Evolutionary conservation across 2,113 vertebrate genomes (phyloP), one percentile per base, ranked within the genome.

Genomic region (Microcebus griseorufus): DNA sequence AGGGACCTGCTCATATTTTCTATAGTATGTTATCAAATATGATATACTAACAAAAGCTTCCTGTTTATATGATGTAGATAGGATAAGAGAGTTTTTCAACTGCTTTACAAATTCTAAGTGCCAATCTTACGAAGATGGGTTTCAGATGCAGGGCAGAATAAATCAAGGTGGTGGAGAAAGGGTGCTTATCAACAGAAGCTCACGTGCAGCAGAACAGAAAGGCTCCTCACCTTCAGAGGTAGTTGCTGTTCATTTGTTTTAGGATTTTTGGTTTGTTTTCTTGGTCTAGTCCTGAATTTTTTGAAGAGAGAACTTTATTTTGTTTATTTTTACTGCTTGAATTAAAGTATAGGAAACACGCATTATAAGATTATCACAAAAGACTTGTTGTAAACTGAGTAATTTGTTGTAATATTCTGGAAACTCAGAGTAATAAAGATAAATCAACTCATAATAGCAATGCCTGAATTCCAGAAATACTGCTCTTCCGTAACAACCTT

Each of bases 301-400:
- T 92, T 87, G 25, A 70, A 93, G 45, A 82, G 25, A 42, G 11
- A 73, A 37, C 29, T 96, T 64, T 48, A 53, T 80, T 93, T 88
- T 92, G 34, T 87, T 95, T 84, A 76, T 69, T 94, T 96, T 95
- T 90, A 65, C 87, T 72, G 18, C 25, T 81, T 97, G 34, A 85
- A 92, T 25, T 92, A 32, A 92, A 86, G n/a, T 70, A 88, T 16
- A 65, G 64, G 58, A 88, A 70, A 97, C 58, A 39, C 20, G 14
- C 29, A 18, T 69, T 79, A 7, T 84, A 81, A 85, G 23, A 6
- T 34, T 81, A 17, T 88, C 80, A 51, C 37, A 72, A 89, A 85
- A 82, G 32, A 48, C 58, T 82, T 90, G 65, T 67, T 92, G 20
- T 79, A 75, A 60, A 81, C 37, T 34, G 17, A 84, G 79, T 60